Base-by-base conservation (phyloP, 1,140 invertebrate genomes). In the Formica exsecta region DNA sequence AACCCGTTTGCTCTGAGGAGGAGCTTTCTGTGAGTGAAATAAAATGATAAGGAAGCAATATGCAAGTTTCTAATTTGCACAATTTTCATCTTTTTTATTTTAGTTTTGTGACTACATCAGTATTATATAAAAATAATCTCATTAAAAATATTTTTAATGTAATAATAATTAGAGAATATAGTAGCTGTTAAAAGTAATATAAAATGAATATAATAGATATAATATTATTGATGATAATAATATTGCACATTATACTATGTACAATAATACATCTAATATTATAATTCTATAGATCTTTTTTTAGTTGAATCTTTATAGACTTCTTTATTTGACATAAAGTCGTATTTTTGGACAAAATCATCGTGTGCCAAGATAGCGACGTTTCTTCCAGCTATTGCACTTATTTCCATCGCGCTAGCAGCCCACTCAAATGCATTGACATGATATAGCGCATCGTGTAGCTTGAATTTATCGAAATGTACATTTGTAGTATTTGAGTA, bases 401-500 rank as follows among this genome's bases (percentile, higher is more conserved):
- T 96, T 96, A 97, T 97, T 94, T 97, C 97, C 96, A 97, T 97
- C 0, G 97, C 96, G 93, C 96, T 97, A 2, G 96, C 97, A 13
- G 96, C 96, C 95, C 96, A 96, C 93, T 97, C 97, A 74, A 97
- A 96, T 9, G 96, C 96, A 95, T 97, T 97, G 0, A 97, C 91
- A 91, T 97, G 95, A 93, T 96, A 97, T 36, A 97, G 80, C 9
- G 94, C 92, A 73, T 96, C 94, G 86, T 96, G 92, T 0, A 97
- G 88, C 65, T 96, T 93, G 91, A 97, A 97, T 57, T 95, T 94
- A 65, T 95, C 95, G 3, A 95, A 86, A 59, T 93, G 91, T 41
- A 92, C 84, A 13, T 92, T 88, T 5, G 92, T 44, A 38, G 38
- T 38, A 44, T 2, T 88, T 29, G 92, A 85, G 91, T 97, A 97